These are phyloP conservation scores for Drosophila baimaii DNA, from an alignment of 1,140 invertebrate genomes.

Conservation along the genomic window DNA sequence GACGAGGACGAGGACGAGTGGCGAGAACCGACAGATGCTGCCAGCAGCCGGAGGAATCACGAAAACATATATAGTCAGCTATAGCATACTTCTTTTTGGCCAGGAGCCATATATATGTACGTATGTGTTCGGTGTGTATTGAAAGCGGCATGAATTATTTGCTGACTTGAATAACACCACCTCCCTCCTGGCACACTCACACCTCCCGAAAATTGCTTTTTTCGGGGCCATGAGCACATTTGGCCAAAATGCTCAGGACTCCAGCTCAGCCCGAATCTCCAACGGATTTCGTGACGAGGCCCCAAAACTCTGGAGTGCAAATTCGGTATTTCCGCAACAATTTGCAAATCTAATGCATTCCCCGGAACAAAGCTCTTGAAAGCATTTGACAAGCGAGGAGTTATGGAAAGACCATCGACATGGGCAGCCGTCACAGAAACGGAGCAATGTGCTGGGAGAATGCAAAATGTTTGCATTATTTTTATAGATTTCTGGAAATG, in stretches of 20 bases:
- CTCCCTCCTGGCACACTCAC: too few species aligned
- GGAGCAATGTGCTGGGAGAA: neutral
- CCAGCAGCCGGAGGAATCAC: slow-evolving; percentile 38
- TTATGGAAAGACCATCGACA: slow-evolving; percentile 14
- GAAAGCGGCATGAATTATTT: slow-evolving; percentile 50
- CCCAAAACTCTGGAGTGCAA: slow-evolving; percentile 20
- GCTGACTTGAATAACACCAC: slow-evolving; percentile 38
- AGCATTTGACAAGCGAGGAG: slow-evolving; percentile 6
- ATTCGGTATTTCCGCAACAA: slow-evolving; percentile 29
- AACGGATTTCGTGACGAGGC: neutral
- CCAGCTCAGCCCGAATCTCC: slow-evolving; percentile 10
- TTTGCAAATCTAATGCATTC: slow-evolving; percentile 34
- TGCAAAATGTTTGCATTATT: neutral
- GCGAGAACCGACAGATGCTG: slow-evolving; percentile 50
- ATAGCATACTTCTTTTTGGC: slow-evolving; percentile 38
- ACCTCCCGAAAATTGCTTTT: slow-evolving; percentile 26
- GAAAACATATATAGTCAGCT: slow-evolving; percentile 39
- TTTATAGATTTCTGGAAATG: neutral
- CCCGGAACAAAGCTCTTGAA: slow-evolving; percentile 10
- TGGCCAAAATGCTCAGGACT: slow-evolving; percentile 35
- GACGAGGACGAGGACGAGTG: slow-evolving; percentile 19
- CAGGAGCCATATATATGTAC: slow-evolving; percentile 15
- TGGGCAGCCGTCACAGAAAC: slow-evolving; percentile 1
- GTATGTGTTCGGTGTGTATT: slow-evolving; percentile 19
- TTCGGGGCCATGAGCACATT: slow-evolving; percentile 28